phyloP scores from a whole-genome alignment of 2,113 vertebrate genomes.

The Pseudonaja textilis region DNA sequence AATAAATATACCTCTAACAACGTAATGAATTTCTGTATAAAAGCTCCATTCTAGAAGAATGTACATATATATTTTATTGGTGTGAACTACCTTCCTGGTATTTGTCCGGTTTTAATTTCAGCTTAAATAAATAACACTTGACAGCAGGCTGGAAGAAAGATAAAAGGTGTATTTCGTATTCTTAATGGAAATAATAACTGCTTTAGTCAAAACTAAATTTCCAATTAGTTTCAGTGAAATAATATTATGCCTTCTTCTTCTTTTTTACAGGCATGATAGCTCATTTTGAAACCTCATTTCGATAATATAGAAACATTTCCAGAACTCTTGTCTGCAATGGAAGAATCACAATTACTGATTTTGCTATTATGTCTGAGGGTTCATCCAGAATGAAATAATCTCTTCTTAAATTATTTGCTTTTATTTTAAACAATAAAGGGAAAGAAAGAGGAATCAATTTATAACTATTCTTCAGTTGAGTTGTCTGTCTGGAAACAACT shows the following conservation, averaged over 20 bases:
- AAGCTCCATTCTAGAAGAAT: constrained; percentile 72
- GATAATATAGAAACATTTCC: constrained; percentile 74
- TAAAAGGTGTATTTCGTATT: constrained; percentile 78
- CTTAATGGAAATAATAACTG: constrained; percentile 81
- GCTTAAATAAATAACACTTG: constrained; percentile 76
- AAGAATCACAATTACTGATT: constrained; percentile 64
- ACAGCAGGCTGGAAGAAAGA: constrained; percentile 70
- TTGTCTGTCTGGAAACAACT: constrained; percentile 33
- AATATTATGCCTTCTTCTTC: constrained; percentile 63
- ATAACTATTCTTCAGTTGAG: constrained; percentile 34
- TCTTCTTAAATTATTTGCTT: constrained; percentile 35
- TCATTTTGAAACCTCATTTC: constrained; percentile 77
- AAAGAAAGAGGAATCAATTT: constrained; percentile 36
- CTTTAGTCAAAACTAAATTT: constrained; percentile 76
- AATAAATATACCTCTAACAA: constrained; percentile 65
- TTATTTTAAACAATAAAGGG: constrained; percentile 37
- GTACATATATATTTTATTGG: constrained; percentile 60
- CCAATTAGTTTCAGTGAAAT: constrained; percentile 82
- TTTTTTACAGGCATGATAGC: constrained; percentile 61
- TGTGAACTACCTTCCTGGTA: constrained; percentile 64
- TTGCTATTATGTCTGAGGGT: constrained; percentile 43
- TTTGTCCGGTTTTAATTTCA: constrained; percentile 81
- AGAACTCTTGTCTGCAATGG: constrained; percentile 51
- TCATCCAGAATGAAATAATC: constrained; percentile 31
- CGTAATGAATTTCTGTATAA: constrained; percentile 69